Evolutionary conservation across 2,888 invertebrate genomes (phyloP).

Genomic region (Dexiosoma caninum): DNA sequence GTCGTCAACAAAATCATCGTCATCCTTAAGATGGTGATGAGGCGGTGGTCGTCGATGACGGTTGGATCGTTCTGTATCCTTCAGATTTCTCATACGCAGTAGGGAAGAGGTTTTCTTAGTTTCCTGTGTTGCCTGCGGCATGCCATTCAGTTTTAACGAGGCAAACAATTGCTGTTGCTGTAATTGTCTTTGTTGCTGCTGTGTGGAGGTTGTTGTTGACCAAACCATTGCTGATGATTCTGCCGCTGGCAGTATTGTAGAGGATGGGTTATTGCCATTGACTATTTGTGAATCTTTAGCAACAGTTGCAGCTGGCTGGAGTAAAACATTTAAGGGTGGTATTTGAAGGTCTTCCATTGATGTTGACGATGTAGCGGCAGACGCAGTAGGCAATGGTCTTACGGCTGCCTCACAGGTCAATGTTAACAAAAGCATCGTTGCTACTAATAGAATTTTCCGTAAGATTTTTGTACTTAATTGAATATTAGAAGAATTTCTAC

Average conservation of each 20-base stretch:
- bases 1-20: slow-evolving; percentile 31
- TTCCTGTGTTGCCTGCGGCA: slow-evolving; percentile 24
- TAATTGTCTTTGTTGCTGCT: slow-evolving; percentile 65
- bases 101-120: slow-evolving; percentile 23
- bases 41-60: slow-evolving; percentile 34
- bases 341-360: slow-evolving; percentile 29
- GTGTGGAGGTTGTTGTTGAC: slow-evolving; percentile 31
- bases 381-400: neutral
- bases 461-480: neutral
- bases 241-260: slow-evolving; percentile 62
- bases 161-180: slow-evolving; percentile 73
- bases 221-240: too few relatives aligned
- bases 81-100: slow-evolving; percentile 34
- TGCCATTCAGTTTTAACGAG: slow-evolving; percentile 68
- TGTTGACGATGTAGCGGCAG: slow-evolving; percentile 37
- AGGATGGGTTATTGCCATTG: slow-evolving; percentile 49
- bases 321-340: slow-evolving; percentile 22
- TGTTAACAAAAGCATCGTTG: slow-evolving; percentile 20
- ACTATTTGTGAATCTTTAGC: slow-evolving; percentile 62
- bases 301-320: slow-evolving; percentile 46
- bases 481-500: neutral
- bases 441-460: slow-evolving; percentile 6
- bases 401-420: slow-evolving; percentile 36
- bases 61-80: slow-evolving; percentile 26
- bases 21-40: slow-evolving; percentile 27